Conservation (phyloP, 2,888 invertebrate species). For the Dynastes maya region DNA sequence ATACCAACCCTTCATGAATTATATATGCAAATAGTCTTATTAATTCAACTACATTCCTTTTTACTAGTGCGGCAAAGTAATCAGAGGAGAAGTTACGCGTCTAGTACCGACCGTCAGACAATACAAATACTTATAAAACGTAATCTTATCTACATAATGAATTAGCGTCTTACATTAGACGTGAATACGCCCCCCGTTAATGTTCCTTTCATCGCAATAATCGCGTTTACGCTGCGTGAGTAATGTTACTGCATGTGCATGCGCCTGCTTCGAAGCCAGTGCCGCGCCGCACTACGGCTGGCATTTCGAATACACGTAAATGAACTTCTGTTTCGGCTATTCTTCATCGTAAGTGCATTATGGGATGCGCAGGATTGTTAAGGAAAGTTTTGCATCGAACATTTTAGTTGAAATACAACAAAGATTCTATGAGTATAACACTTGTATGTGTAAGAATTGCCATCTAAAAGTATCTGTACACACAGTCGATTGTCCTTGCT, state of each 20-base stretch:
- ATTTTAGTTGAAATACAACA: no score
- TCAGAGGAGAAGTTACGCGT: no score
- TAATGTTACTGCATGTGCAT: conserved; percentile 9
- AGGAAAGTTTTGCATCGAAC: neutral
- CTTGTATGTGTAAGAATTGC: no score
- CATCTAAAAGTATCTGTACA: no score
- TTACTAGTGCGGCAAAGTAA: no score
- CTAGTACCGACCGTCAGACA: neutral
- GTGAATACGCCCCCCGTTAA: neutral
- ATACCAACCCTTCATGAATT: no score
- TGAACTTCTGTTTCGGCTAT: neutral
- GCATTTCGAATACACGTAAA: neutral
- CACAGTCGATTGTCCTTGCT: no score
- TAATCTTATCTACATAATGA: conserved; percentile 32
- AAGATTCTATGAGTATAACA: no score
- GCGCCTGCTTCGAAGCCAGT: neutral
- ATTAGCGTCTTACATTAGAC: conserved; percentile 13
- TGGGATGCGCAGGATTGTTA: neutral
- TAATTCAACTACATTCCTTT: no score
- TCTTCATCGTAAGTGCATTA: neutral
- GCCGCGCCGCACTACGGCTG: neutral
- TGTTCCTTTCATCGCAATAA: conserved; percentile 12
- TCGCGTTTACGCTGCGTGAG: conserved; percentile 25
- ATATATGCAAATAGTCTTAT: no score
- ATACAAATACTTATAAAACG: conserved; percentile 19